Base-by-base conservation (phyloP, 2,113 vertebrate genomes). In the Bujurquina vittata region DNA sequence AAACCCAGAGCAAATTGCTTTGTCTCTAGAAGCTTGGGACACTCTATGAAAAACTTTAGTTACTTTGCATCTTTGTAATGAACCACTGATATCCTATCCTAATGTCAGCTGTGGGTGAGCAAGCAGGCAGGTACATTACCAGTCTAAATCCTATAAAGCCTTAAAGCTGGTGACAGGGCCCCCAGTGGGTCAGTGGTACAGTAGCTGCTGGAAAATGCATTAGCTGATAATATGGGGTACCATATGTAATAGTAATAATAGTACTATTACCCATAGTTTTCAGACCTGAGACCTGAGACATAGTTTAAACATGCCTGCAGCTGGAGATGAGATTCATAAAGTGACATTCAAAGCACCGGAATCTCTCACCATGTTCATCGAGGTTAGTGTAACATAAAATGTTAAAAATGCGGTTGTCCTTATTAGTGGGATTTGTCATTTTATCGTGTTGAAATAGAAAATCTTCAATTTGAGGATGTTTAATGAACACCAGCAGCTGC, bases 201-300 rank as follows among this genome's bases (percentile, higher is more conserved):
- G 78, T 87, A 56, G 86, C 77, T 85, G 59, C 55, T 76, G 87
- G 85, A 90, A 89, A 90, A 89, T 81, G 63, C 84, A 91, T 92
- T 90, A 90, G 79, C 56, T 89, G 83, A 88, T 91, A 84, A 84
- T 83, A 78, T 26, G 56, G 65, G 76, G 55, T 75, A 23, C 65
- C 75, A 26, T 33, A 73, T 59, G 15, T 17, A 65, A 75, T 31
- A 55, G 58, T 33, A 60, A 7, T 74, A 18, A 57, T 57, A 88
- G 49, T 67, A 63, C 9, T 33, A 3, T 37, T 37, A 22, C 2
- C 37, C 5, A 4, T 49, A 5, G 7, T 62, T 75, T 81, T 29
- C 17, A 72, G 67, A 72, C 46, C 46, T 54, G 46, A 33, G 52
- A 72, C n/a, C n/a, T n/a, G n/a, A 54, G 26, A 0, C 67, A 3